phyloP scores from a whole-genome alignment of 2,797 vertebrate genomes.

The Ciconia nigra region DNA sequence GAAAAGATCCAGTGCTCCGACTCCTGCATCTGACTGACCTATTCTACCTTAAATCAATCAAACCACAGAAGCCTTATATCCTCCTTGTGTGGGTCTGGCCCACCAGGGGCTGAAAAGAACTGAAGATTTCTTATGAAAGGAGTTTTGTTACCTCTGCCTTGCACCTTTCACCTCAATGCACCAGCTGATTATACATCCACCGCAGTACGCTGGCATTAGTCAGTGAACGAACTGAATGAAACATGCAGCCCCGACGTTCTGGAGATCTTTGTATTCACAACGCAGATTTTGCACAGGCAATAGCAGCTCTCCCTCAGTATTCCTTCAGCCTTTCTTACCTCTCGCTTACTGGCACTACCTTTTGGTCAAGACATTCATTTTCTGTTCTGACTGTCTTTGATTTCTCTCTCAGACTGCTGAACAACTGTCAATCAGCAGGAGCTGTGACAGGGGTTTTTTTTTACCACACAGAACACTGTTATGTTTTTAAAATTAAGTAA shows the following conservation, averaged over 20 bases:
- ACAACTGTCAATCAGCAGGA: neutral
- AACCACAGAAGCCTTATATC: neutral
- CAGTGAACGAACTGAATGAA: neutral
- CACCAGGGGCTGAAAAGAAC: neutral
- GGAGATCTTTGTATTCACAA: neutral
- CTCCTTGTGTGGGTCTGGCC: neutral
- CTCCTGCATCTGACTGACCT: neutral
- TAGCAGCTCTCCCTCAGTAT: neutral
- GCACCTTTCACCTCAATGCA: neutral
- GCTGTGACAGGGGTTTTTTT: neutral
- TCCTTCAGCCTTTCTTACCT: neutral
- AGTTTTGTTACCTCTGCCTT: neutral
- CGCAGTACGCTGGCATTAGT: neutral
- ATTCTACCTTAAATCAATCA: neutral
- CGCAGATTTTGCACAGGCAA: fast-evolving
- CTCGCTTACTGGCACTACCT: neutral
- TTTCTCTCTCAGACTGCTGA: neutral
- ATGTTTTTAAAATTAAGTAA: neutral
- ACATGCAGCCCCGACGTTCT: neutral
- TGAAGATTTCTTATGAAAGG: neutral
- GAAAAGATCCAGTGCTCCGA: neutral
- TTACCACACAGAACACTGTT: neutral
- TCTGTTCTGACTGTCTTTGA: neutral
- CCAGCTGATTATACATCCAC: neutral
- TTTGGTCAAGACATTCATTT: neutral